These are phyloP conservation scores for Lanistes nyassanus DNA, from an alignment of 1,140 invertebrate species.

Conservation along the genomic window DNA sequence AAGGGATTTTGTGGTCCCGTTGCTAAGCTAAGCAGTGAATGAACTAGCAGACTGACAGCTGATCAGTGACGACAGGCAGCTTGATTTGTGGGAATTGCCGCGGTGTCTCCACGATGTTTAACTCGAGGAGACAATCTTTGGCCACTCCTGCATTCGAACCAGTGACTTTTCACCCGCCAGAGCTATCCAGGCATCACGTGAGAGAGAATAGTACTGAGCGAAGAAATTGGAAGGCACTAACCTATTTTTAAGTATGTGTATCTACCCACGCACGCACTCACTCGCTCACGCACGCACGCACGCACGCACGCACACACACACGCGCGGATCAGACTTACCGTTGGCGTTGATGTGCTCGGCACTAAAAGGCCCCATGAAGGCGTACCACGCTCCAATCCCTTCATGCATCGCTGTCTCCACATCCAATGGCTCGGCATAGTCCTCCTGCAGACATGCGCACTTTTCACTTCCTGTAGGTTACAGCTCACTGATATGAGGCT, in stretches of 20 bases:
- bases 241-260: not conserved
- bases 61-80: too few relatives aligned
- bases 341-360: slow-evolving; percentile 91
- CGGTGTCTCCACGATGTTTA: too few relatives aligned
- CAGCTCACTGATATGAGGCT: too few relatives aligned
- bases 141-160: too few relatives aligned
- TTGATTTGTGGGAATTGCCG: too few relatives aligned
- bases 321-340: slow-evolving; percentile 28
- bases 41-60: too few relatives aligned
- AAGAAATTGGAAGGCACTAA: not conserved
- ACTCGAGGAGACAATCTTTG: too few relatives aligned
- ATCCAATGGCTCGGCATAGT: slow-evolving; percentile 86
- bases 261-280: not conserved
- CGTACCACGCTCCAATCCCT: slow-evolving; percentile 92
- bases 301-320: not conserved
- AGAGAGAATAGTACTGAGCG: not conserved
- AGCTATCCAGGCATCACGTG: not conserved
- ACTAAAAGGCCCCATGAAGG: slow-evolving; percentile 92
- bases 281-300: too few relatives aligned
- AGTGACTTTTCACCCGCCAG: too few relatives aligned
- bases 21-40: too few relatives aligned
- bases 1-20: too few relatives aligned
- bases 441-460: slow-evolving; percentile 59
- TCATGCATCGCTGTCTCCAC: slow-evolving; percentile 93
- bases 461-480: not conserved